phyloP scores from a whole-genome alignment of 2,797 vertebrate species.

The Thamnophis elegans region DNA sequence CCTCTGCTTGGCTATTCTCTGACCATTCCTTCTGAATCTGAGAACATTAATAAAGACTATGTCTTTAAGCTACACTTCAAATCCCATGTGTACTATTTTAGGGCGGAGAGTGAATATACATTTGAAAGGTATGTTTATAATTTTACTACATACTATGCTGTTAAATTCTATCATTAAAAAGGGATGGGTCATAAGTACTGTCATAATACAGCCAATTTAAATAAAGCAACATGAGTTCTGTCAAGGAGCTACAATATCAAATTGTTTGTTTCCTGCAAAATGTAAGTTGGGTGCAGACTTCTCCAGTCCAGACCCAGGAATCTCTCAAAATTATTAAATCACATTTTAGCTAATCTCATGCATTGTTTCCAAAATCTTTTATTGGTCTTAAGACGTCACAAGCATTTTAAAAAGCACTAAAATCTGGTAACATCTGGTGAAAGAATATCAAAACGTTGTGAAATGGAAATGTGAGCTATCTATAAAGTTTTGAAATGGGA shows the following conservation, averaged over 20 bases:
- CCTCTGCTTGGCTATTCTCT: constrained; percentile 94
- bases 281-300: not conserved
- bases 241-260: not conserved
- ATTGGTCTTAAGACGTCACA: not conserved
- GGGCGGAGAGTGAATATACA: constrained; percentile 95
- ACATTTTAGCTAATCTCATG: not conserved
- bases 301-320: not conserved
- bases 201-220: not conserved
- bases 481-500: not conserved
- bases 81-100: constrained; percentile 97
- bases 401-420: not conserved
- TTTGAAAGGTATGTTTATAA: constrained; percentile 84
- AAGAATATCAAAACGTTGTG: not conserved
- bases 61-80: constrained; percentile 99
- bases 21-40: constrained; percentile 88
- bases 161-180: not conserved
- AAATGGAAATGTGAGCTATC: not conserved
- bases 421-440: not conserved
- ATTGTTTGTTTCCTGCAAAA: not conserved
- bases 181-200: not conserved
- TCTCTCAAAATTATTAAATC: not conserved
- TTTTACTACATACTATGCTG: not conserved
- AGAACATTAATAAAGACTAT: constrained; percentile 97
- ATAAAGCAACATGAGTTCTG: not conserved
- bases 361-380: not conserved